A percentile compares a stretch with the other conserved stretches of the same genome.
Conservation (phyloP, 2,113 vertebrate species). For the Corydoras maculifer region DNA sequence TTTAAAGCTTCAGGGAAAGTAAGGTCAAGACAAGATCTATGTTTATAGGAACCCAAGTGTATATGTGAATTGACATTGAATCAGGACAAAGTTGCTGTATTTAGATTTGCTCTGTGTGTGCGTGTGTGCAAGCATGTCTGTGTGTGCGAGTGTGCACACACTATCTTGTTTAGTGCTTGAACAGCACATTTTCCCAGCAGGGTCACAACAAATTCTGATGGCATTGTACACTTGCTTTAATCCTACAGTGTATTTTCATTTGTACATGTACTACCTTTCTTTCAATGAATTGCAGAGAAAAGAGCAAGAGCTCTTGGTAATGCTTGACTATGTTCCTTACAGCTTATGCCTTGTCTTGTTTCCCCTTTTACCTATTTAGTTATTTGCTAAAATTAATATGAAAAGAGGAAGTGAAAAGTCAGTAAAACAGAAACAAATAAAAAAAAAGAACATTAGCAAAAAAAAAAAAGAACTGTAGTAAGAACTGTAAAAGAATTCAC, state of each 20-base stretch:
- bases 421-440: too few relatives aligned
- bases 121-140: background rate
- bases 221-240: background rate
- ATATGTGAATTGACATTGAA: too few relatives aligned
- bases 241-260: background rate
- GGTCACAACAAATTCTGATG: background rate
- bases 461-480: constrained; percentile 5
- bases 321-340: background rate
- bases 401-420: background rate
- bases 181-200: constrained; percentile 24
- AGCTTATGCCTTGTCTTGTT: background rate
- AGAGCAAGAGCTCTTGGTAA: background rate
- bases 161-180: constrained; percentile 3
- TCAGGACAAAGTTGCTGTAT: background rate
- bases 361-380: background rate
- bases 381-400: background rate
- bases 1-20: background rate
- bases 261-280: background rate
- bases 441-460: too few relatives aligned
- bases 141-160: background rate
- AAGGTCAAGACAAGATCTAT: background rate
- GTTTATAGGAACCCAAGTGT: too few relatives aligned
- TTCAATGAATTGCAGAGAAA: background rate
- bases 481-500: constrained; percentile 4
- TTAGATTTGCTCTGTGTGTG: background rate